Evolutionary conservation across 2,797 vertebrate genomes (phyloP), one percentile per base, ranked within the genome.

Genomic region (Lepilemur septentrionalis): DNA sequence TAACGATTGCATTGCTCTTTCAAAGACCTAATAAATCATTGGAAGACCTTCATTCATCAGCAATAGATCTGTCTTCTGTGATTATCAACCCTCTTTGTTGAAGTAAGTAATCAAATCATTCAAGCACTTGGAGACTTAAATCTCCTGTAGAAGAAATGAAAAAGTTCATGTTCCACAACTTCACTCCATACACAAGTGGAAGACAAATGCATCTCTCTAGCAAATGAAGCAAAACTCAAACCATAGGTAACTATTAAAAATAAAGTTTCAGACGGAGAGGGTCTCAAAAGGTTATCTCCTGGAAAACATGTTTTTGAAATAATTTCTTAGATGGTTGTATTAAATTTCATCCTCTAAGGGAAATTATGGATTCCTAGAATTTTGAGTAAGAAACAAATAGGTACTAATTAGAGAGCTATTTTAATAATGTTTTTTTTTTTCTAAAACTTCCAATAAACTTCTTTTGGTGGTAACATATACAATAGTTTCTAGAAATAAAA

Each of bases 111-210:
- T 94, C 63, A 75, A 96, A 90, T 83, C 43, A 84, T 59, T 90
- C 57, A 75, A 89, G 89, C 57, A 87, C 63, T 82, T 84, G 35
- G 65, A 78, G 35, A 95, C 76, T 75, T 96, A 94, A 85, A 80
- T 52, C 52, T 55, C 30, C 61, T 82, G 30, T 67, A 88, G 61
- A 87, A 81, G 43, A 82, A 93, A 91, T n/a, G 35, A 43, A 79
- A 91, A 96, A 65, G 20, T 23, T 57, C 59, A 90, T 22, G 9
- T 87, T 91, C n/a, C 55, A 46, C 20, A 70, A 25, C 43, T 78
- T 80, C 59, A 52, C 43, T 70, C 85, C 1, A 1, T 32, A 50
- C 4, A 9, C 76, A 86, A 65, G 46, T 7, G 55, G 48, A 72
- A 67, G 35, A 90, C 8, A 80, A 93, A 63, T 30, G 30, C 8